Conservation (phyloP, 1,140 invertebrate species). For the Drosophila grimshawi region DNA sequence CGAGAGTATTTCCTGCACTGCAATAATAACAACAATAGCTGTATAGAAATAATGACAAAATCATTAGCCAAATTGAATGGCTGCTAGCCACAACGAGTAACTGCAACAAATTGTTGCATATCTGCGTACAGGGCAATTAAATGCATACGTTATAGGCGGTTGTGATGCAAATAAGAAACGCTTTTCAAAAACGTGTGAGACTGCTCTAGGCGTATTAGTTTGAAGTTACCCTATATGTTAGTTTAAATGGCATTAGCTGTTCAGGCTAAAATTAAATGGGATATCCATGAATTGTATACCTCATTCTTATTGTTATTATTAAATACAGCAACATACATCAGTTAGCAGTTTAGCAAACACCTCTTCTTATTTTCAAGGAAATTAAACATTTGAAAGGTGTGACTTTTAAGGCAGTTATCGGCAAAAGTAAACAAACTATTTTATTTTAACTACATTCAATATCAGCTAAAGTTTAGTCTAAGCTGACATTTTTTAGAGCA, state of each 20-base stretch:
- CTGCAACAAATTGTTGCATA: slow-evolving; percentile 62
- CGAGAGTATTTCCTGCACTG: slow-evolving; percentile 60
- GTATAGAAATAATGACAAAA: slow-evolving; percentile 50
- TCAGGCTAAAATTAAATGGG: too few species aligned
- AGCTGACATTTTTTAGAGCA: background rate
- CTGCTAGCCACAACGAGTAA: slow-evolving; percentile 34
- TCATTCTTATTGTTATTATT: too few species aligned
- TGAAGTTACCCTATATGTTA: background rate
- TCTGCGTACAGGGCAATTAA: slow-evolving; percentile 42
- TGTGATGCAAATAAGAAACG: slow-evolving; percentile 50
- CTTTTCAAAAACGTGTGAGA: background rate
- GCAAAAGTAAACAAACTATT: too few species aligned
- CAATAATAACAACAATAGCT: slow-evolving; percentile 54
- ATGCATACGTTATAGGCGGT: slow-evolving; percentile 19
- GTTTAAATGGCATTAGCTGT: too few species aligned
- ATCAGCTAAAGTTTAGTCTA: too few species aligned
- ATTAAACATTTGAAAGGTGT: too few species aligned
- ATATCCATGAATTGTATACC: too few species aligned
- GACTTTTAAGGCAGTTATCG: too few species aligned
- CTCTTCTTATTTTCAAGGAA: too few species aligned
- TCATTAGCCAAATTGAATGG: slow-evolving; percentile 68
- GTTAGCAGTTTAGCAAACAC: too few species aligned
- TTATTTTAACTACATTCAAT: too few species aligned
- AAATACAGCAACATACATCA: too few species aligned
- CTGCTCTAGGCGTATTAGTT: background rate